Conservation (phyloP, 37 sponge, comb jelly and placozoan genomes). For the Chondrosia reniformis region DNA sequence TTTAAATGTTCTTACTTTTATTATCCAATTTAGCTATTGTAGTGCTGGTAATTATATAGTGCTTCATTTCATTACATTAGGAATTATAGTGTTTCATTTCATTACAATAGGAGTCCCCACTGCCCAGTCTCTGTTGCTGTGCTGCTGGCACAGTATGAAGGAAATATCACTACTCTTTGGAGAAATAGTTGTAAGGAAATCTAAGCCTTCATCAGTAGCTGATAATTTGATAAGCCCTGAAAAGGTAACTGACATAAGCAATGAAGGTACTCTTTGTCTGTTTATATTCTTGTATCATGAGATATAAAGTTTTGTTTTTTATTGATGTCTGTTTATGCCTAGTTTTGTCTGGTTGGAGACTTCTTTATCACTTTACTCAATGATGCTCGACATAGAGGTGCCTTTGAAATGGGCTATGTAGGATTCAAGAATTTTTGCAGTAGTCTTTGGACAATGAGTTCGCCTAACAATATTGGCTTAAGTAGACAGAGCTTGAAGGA, state of each 20-base stretch:
- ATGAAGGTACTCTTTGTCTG: too few relatives aligned
- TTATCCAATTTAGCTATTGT: too few relatives aligned
- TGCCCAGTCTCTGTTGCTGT: slow-evolving; percentile 73
- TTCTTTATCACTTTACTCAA: slow-evolving; percentile 69
- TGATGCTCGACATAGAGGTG: slow-evolving; percentile 80
- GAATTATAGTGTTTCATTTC: not conserved
- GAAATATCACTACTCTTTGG: slow-evolving; percentile 69
- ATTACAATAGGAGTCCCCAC: not conserved
- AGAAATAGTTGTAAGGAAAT: too few relatives aligned
- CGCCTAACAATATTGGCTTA: not conserved
- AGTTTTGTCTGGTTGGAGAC: slow-evolving; percentile 50
- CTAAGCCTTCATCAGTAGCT: too few relatives aligned
- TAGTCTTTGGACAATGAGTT: slow-evolving; percentile 49
- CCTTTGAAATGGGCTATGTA: slow-evolving; percentile 80
- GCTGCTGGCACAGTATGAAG: slow-evolving; percentile 88
- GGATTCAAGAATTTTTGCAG: slow-evolving; percentile 78
- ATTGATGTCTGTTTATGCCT: too few relatives aligned
- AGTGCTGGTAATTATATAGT: too few relatives aligned
- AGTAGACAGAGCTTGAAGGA: slow-evolving; percentile 4
- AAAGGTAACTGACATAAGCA: too few relatives aligned
- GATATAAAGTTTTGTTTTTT: too few relatives aligned
- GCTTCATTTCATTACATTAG: too few relatives aligned
- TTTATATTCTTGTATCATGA: too few relatives aligned
- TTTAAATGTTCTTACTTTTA: too few relatives aligned
- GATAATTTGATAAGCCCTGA: too few relatives aligned